Base-by-base conservation (phyloP, 2,797 vertebrate species). In the Nannoperca australis region DNA sequence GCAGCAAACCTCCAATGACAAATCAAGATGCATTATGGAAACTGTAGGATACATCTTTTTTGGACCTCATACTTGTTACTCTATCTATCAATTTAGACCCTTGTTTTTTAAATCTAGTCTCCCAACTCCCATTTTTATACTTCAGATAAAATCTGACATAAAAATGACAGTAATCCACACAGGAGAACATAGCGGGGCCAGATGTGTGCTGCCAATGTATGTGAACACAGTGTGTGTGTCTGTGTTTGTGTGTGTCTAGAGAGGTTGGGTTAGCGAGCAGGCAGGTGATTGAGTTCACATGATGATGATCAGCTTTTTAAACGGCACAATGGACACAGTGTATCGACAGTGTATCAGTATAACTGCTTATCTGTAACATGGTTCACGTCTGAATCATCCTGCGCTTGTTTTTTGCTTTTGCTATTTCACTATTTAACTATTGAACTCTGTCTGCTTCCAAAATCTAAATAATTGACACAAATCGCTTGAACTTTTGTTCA, bases 211-310 rank as follows among this genome's bases (percentile, higher is more conserved):
- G 4, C 30, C 14, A 2, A 55, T 66, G 44, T 45, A 20, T 60
- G 75, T 75, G 32, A 32, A 32, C 32, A 32, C 4, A 4, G 24
- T n/a, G n/a, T 30, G 34, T 34, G 34, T 34, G 34, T 34, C 5
- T 34, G 62, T 70, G 65, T 44, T 76, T 10, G 65, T 32, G 42
- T 44, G 42, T 44, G 14, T 44, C 14, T 44, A 2, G 54, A 27
- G 76, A 45, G 50, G 50, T 15, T 4, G 42, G 5, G 20, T 40
- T 30, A 40, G 55, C n/a, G 50, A 54, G 47, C 18, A 64, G 36
- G 53, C 54, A 72, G 79, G 70, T 88, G 63, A 82, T 22, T 5
- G 55, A 61, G 70, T 75, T 78, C 34, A 60, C 27, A 15, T 68
- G 13, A 22, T 69, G 50, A 1, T 64, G 32, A 32, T 6, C 32